Evolutionary conservation across 2,797 vertebrate species (phyloP).

Genomic region (Benthosema pterotum): DNA sequence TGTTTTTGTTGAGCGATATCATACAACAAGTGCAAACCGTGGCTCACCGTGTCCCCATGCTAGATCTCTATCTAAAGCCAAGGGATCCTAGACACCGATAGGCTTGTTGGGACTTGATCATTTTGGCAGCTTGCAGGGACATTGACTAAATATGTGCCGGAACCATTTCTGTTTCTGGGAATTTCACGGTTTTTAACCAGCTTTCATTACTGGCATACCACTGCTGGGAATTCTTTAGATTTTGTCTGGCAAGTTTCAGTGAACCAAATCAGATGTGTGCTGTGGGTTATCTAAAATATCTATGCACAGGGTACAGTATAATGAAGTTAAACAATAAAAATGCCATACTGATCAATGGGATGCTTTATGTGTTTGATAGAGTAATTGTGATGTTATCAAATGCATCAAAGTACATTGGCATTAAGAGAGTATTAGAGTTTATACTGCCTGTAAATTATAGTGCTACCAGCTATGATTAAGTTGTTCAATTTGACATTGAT

Average conservation of each 20-base stretch:
- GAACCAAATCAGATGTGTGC: conserved; percentile 37
- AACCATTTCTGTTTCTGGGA: conserved; percentile 61
- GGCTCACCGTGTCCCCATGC: conserved; percentile 32
- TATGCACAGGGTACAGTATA: no score
- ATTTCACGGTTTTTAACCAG: conserved; percentile 50
- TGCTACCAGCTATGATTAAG: conserved; percentile 16
- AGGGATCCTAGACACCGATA: conserved; percentile 62
- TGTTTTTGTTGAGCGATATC: conserved; percentile 6
- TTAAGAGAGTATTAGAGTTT: conserved; percentile 39
- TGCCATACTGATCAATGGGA: background rate
- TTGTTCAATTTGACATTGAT: conserved; percentile 37
- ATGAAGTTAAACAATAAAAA: background rate
- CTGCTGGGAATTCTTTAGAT: conserved; percentile 25
- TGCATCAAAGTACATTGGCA: conserved; percentile 28
- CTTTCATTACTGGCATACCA: conserved; percentile 57
- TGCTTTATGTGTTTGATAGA: background rate
- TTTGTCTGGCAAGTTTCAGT: conserved; percentile 44
- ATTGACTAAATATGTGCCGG: conserved; percentile 52
- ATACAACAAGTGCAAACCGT: conserved; percentile 23
- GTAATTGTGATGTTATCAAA: conserved; percentile 21
- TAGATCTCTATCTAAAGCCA: conserved; percentile 34
- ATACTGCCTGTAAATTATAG: conserved; percentile 28
- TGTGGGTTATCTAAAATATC: conserved; percentile 38
- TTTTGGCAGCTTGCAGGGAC: conserved; percentile 41
- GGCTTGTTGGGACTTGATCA: conserved; percentile 50